Conservation (phyloP, 2,888 invertebrate genomes). For the Philonicus albiceps region DNA sequence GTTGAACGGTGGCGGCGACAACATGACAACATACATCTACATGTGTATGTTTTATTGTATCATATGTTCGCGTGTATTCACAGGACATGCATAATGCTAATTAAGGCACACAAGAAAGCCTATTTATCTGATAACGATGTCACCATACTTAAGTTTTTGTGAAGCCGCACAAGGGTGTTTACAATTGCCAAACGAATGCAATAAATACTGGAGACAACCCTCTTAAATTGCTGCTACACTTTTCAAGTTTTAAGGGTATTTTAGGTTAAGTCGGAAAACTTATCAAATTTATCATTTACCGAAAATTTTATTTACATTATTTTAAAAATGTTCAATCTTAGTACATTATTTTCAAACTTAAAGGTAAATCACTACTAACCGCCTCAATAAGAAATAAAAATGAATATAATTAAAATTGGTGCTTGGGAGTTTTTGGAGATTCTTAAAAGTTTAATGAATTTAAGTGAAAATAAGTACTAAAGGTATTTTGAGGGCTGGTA, state of each 20-base stretch:
- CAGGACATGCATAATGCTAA: background rate
- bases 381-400: no score
- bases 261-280: background rate
- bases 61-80: background rate
- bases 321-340: no score
- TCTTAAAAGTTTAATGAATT: no score
- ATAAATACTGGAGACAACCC: background rate
- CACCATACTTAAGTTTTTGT: background rate
- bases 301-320: no score
- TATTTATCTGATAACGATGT: background rate
- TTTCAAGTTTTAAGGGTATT: background rate
- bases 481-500: no score
- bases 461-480: no score
- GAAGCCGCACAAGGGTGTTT: background rate
- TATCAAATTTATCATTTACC: no score
- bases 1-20: background rate
- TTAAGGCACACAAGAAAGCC: constrained; percentile 1
- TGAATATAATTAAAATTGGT: no score
- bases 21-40: background rate
- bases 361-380: no score
- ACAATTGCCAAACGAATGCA: background rate
- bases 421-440: no score
- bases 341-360: no score
- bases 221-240: background rate
- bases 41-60: background rate